Percentiles rank a stretch among this genome's conserved stretches.
phyloP scores from a whole-genome alignment of 23 tunicate genomes.

The Halocynthia aurantium region DNA sequence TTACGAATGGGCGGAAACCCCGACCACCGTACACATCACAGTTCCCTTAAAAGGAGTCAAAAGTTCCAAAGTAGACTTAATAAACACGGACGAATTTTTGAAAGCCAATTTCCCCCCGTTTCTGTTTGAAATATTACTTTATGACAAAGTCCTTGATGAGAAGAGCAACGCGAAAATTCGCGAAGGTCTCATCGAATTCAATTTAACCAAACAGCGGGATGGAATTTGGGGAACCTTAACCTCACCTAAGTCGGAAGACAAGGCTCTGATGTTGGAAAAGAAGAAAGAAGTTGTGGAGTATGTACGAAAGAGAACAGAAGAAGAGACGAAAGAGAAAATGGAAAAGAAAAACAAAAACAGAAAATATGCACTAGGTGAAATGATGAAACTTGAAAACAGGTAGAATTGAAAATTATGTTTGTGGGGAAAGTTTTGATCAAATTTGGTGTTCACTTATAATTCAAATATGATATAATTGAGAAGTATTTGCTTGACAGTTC shows the following conservation, averaged over 20 bases:
- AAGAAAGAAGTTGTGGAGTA: constrained; percentile 72
- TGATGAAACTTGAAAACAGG: constrained; percentile 59
- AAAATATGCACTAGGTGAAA: constrained; percentile 63
- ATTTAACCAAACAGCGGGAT: constrained; percentile 31
- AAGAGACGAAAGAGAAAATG: constrained; percentile 28
- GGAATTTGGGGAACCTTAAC: constrained; percentile 45
- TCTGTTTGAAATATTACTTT: constrained; percentile 69
- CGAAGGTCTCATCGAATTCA: constrained; percentile 50
- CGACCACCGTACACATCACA: constrained; percentile 25
- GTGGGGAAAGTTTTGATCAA: too few relatives aligned
- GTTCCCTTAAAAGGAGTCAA: constrained; percentile 86
- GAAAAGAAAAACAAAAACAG: constrained; percentile 37
- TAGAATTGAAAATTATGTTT: not conserved
- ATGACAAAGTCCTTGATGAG: constrained; percentile 56
- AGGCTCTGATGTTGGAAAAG: constrained; percentile 43
- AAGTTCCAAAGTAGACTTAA: constrained; percentile 48
- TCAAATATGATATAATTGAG: too few relatives aligned
- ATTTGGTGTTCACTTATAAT: too few relatives aligned
- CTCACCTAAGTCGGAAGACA: constrained; percentile 49
- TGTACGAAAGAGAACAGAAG: constrained; percentile 50
- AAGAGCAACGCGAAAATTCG: constrained; percentile 59
- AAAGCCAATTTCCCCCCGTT: constrained; percentile 86
- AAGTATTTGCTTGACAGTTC: too few relatives aligned
- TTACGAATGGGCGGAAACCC: constrained; percentile 70
- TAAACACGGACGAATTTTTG: constrained; percentile 46